These are phyloP conservation scores for Trogon surrucura DNA, from an alignment of 2,113 vertebrate species.

Conservation along the genomic window DNA sequence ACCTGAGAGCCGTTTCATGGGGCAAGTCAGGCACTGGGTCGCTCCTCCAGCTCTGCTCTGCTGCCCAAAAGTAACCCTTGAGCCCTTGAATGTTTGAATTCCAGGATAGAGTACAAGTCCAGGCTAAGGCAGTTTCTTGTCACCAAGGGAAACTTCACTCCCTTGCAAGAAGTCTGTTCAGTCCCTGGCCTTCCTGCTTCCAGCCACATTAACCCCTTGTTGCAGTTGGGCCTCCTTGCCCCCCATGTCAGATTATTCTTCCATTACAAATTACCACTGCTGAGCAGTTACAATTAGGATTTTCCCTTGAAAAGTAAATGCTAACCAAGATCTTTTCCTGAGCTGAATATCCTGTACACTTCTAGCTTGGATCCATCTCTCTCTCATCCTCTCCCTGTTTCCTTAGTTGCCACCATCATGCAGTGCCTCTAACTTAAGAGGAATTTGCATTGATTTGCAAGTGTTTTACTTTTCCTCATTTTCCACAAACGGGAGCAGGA, in stretches of 20 bases:
- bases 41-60: not conserved
- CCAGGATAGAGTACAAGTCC: not conserved
- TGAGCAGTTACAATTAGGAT: not conserved
- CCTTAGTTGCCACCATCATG: not conserved
- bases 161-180: not conserved
- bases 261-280: not conserved
- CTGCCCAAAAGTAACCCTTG: not conserved
- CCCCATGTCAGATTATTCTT: not conserved
- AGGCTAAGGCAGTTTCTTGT: not conserved
- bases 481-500: not conserved
- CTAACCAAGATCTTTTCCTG: not conserved
- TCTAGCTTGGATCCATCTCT: not conserved
- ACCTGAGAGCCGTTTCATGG: accelerated
- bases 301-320: not conserved
- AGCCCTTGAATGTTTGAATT: not conserved
- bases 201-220: not conserved
- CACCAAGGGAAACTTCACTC: not conserved
- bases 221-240: not conserved
- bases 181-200: not conserved
- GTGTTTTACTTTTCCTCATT: not conserved
- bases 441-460: not conserved
- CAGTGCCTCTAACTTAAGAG: not conserved
- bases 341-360: not conserved
- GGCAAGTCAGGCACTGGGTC: not conserved
- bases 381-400: not conserved